A percentile compares a stretch with the other conserved stretches of the same genome.
phyloP scores from a whole-genome alignment of 2,113 vertebrate species.

The Serinus canaria region DNA sequence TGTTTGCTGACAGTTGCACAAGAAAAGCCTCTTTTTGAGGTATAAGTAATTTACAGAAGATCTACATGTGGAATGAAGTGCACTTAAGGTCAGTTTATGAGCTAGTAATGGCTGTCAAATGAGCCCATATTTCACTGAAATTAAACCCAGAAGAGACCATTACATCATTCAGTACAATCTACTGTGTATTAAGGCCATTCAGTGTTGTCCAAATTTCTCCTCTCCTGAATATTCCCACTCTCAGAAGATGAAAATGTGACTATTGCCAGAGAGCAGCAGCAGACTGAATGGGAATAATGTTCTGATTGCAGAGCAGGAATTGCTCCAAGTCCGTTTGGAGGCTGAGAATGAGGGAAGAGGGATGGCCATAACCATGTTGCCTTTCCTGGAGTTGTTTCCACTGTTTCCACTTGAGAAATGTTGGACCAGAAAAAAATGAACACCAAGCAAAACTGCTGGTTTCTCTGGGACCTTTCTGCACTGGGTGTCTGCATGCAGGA shows the following conservation, averaged over 20 bases:
- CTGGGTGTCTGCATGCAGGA: background rate
- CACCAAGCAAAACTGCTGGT: rapidly evolving
- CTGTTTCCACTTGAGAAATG: background rate
- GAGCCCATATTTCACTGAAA: background rate
- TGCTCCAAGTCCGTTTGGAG: background rate
- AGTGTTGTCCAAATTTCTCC: background rate
- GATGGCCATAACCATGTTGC: background rate
- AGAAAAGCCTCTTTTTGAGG: background rate
- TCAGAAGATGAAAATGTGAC: background rate
- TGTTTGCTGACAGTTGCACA: background rate
- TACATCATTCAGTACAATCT: background rate
- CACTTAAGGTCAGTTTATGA: background rate
- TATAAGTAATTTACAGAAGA: background rate
- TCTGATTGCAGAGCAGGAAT: background rate
- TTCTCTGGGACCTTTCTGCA: background rate
- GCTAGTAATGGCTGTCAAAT: background rate
- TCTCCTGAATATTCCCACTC: background rate
- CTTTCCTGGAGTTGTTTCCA: background rate
- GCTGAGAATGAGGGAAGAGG: background rate
- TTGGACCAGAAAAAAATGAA: background rate
- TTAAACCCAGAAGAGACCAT: background rate
- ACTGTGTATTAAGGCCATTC: background rate
- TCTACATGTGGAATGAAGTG: background rate
- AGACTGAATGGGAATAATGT: background rate
- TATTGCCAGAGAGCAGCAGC: background rate